Conservation (phyloP, 2,113 vertebrate genomes). For the Grus americana region DNA sequence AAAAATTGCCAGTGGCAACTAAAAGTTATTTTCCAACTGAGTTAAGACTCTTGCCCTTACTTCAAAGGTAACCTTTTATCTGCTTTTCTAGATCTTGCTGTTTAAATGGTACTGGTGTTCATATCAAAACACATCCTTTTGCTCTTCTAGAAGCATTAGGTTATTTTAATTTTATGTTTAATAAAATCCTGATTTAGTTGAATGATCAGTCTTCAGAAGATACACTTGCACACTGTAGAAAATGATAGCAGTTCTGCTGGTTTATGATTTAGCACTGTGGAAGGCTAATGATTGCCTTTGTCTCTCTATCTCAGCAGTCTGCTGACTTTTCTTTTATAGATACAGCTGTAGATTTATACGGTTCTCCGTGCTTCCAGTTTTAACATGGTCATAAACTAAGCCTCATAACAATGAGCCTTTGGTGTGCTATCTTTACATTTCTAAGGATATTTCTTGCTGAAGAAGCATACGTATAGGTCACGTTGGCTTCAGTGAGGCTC, state of each 20-base stretch:
- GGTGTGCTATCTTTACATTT: neutral
- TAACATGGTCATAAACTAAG: neutral
- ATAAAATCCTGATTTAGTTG: neutral
- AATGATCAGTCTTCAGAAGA: neutral
- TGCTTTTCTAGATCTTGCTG: neutral
- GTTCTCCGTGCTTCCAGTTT: neutral
- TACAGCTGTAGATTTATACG: neutral
- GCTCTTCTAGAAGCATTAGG: neutral
- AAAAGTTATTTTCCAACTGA: neutral
- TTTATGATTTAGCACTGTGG: neutral
- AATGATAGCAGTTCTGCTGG: neutral
- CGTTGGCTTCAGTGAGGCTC: neutral
- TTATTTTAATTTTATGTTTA: neutral
- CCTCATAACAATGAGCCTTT: neutral
- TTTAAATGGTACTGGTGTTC: neutral
- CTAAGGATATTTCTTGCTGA: neutral
- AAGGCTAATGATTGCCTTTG: neutral
- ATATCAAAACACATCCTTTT: neutral
- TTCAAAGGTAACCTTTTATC: neutral
- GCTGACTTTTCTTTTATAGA: neutral
- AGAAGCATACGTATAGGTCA: rapidly evolving
- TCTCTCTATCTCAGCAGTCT: neutral
- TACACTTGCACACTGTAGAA: neutral
- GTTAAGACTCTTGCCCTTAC: neutral
- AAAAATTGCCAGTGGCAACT: neutral